Base-by-base conservation (phyloP, 1,140 invertebrate species). In the Ceratina calcarata region DNA sequence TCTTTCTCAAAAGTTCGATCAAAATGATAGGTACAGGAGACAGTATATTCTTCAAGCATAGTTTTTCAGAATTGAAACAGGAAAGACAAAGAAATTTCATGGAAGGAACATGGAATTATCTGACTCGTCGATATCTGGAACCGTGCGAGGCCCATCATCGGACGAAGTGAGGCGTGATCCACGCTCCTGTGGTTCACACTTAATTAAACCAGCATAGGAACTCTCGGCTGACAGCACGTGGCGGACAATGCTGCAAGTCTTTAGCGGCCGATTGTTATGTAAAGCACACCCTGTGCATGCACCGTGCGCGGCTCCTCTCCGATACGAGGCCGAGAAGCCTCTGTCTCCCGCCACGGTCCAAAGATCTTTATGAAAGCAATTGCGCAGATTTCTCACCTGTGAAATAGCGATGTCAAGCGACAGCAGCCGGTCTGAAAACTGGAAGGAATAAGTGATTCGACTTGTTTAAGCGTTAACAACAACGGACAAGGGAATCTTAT, bases 161-260 rank as follows among this genome's bases (percentile, higher is more conserved):
- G 87, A 88, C 90, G 89, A 93, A 93, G 91, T 91, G 91, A 93
- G 87, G 91, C 92, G 88, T 93, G 86, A 86, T 87, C 87, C 85
- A 89, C 90, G 91, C 91, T 93, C 89, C 91, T 93, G 92, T 88
- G 92, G 92, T 93, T 93, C 92, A 93, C 92, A 93, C 92, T 92
- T 93, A 93, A 93, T 93, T 93, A 93, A 93, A 92, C 91, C 84
- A 85, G 78, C 88, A 91, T 90, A 91, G 91, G 89, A 91, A 90
- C 87, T 89, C 88, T 89, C 88, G 86, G 87, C 73, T 73, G 79
- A 80, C 89, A 88, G 91, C 92, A 93, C 92, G 92, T 93, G 92
- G 87, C 90, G 90, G 81, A 93, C 92, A 93, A 93, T 93, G 82
- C 90, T 87, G 82, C 87, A 82, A 92, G 92, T 93, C 92, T 93